Conservation (phyloP, 2,113 vertebrate genomes). For the Austrofundulus limnaeus region DNA sequence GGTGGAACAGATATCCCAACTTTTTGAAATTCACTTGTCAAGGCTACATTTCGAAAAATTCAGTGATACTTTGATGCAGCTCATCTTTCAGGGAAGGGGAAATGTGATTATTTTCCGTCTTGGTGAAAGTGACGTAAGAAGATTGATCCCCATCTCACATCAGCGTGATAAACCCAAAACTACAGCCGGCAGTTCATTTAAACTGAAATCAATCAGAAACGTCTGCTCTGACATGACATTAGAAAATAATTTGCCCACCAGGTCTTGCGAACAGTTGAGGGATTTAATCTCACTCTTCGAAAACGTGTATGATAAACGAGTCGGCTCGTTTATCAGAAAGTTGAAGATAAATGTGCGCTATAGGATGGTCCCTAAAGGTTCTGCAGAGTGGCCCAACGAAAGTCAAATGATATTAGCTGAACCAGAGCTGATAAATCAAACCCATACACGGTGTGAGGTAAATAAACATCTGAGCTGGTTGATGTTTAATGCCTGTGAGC, state of each 20-base stretch:
- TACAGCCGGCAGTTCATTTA: not conserved
- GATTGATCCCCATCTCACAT: not conserved
- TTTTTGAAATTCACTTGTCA: no score
- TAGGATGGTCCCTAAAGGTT: no score
- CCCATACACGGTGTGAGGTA: not conserved
- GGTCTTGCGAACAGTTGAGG: not conserved
- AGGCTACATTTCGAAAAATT: no score
- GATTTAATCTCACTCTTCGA: not conserved
- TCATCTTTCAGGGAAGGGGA: no score
- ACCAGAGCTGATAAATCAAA: conserved; percentile 19
- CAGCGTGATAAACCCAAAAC: not conserved
- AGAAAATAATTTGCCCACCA: not conserved
- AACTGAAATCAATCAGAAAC: no score
- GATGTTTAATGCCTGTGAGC: no score
- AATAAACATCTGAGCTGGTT: not conserved
- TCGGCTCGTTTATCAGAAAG: not conserved
- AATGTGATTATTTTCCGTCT: no score
- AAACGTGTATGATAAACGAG: not conserved
- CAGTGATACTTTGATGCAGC: no score
- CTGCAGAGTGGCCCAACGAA: no score
- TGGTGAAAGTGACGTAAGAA: not conserved
- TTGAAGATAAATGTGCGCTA: no score
- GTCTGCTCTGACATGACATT: no score
- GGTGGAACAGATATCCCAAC: no score
- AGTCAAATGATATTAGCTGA: conserved; percentile 3